Conservation (phyloP, 2,113 vertebrate species). For the Ammodytes dubius region DNA sequence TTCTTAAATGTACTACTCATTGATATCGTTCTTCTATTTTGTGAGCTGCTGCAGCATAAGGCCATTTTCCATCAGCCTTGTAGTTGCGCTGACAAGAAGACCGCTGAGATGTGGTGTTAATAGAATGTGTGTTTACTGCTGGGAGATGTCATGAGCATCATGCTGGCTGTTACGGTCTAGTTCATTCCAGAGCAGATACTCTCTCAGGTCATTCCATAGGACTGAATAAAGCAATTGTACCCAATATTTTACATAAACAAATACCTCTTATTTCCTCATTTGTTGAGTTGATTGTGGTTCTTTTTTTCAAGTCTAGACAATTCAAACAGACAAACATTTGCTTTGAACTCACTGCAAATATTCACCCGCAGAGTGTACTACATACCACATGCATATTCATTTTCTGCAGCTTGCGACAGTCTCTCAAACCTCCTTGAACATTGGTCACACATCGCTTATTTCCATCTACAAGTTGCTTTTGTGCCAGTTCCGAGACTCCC, state of each 20-base stretch:
- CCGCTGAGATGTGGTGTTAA: conserved; percentile 43
- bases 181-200: conserved; percentile 28
- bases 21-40: conserved; percentile 28
- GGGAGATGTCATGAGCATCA: conserved; percentile 18
- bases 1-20: conserved; percentile 9
- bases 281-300: conserved; percentile 22
- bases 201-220: conserved; percentile 19
- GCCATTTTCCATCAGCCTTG: conserved; percentile 16
- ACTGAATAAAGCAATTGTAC: conserved; percentile 1
- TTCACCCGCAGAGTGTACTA: conserved; percentile 26
- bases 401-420: conserved; percentile 37
- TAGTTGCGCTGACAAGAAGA: conserved; percentile 41
- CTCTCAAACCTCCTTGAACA: conserved; percentile 59
- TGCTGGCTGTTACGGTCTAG: conserved; percentile 26
- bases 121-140: conserved; percentile 59
- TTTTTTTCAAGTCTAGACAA: conserved; percentile 28
- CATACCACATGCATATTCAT: conserved; percentile 59
- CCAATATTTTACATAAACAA: conserved; percentile 20
- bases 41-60: conserved; percentile 23
- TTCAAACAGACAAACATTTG: conserved; percentile 24
- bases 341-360: conserved; percentile 53
- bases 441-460: conserved; percentile 60
- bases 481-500: conserved; percentile 53
- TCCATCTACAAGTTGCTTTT: conserved; percentile 63
- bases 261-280: conserved; percentile 19